phyloP scores from a whole-genome alignment of 2,113 vertebrate genomes.

The Halcyon senegalensis region DNA sequence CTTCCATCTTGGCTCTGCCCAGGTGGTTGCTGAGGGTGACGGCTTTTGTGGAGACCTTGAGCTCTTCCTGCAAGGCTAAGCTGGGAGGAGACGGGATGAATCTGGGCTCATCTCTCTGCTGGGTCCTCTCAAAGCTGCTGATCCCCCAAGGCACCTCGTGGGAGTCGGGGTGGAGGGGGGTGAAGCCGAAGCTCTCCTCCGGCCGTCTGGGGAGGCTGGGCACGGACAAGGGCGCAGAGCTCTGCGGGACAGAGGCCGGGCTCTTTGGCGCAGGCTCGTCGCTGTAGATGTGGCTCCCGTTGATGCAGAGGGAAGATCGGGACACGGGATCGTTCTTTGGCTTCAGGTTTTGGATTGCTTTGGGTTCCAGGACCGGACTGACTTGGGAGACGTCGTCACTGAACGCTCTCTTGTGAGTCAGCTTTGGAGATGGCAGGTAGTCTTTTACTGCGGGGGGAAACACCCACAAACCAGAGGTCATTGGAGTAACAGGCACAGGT shows the following conservation, averaged over 20 bases:
- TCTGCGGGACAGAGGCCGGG: constrained; percentile 69
- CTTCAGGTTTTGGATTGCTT: constrained; percentile 75
- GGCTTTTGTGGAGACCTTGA: constrained; percentile 79
- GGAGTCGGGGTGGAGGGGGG: constrained; percentile 1
- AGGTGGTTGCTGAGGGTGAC: constrained; percentile 79
- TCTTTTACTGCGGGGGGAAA: constrained; percentile 56
- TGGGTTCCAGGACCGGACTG: constrained; percentile 67
- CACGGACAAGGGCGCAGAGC: constrained; percentile 69
- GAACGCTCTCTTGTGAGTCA: constrained; percentile 83
- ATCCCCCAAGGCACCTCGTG: not conserved
- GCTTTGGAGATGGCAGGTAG: constrained; percentile 79
- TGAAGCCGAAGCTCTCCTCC: constrained; percentile 68
- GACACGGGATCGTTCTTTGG: constrained; percentile 79
- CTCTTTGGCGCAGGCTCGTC: constrained; percentile 65
- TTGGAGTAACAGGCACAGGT: not conserved
- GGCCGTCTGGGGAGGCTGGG: constrained; percentile 68
- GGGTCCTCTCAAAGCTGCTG: constrained; percentile 71
- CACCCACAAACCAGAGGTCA: not conserved
- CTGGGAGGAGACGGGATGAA: constrained; percentile 58
- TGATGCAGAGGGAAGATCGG: constrained; percentile 85
- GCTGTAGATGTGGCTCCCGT: constrained; percentile 86
- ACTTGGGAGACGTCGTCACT: constrained; percentile 83
- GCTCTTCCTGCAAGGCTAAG: constrained; percentile 53
- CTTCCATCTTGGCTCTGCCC: constrained; percentile 53
- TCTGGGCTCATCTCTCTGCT: constrained; percentile 52